phyloP scores from a whole-genome alignment of 2,888 invertebrate genomes.

The Pachycephus smyrnensis region DNA sequence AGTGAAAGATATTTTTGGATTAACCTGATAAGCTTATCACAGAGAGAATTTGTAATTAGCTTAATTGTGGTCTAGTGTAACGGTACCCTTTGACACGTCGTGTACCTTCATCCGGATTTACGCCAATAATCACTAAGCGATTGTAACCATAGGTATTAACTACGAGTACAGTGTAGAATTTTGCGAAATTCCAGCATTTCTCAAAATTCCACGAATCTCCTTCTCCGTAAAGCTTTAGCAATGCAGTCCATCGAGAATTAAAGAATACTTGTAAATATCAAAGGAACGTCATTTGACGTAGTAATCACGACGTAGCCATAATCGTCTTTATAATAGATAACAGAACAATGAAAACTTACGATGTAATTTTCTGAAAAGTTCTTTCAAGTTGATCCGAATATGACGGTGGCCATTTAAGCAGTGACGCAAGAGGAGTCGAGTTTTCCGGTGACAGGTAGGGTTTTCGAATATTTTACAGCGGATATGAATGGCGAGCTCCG shows the following conservation, averaged over 20 bases:
- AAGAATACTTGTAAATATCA: not conserved
- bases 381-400: slow-evolving; percentile 27
- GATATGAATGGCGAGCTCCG: not conserved
- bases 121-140: no score
- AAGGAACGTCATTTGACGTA: not conserved
- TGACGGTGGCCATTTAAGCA: slow-evolving; percentile 9
- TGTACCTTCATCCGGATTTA: not conserved
- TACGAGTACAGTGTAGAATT: no score
- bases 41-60: slow-evolving; percentile 23
- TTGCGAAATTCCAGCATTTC: not conserved
- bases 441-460: not conserved
- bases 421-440: not conserved
- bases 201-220: not conserved
- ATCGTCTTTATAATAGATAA: no score
- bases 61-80: slow-evolving; percentile 20
- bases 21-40: not conserved
- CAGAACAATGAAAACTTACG: no score
- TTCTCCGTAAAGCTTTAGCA: not conserved
- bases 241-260: not conserved
- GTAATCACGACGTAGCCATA: not conserved
- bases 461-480: not conserved
- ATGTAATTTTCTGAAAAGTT: slow-evolving; percentile 8
- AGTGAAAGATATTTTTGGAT: not conserved
- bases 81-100: slow-evolving; percentile 15
- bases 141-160: no score